A percentile compares a stretch with the other conserved stretches of the same genome.
phyloP scores from a whole-genome alignment of 30 jellyfish, hydroid and myxozoan genomes.

The Cassiopea xamachana region DNA sequence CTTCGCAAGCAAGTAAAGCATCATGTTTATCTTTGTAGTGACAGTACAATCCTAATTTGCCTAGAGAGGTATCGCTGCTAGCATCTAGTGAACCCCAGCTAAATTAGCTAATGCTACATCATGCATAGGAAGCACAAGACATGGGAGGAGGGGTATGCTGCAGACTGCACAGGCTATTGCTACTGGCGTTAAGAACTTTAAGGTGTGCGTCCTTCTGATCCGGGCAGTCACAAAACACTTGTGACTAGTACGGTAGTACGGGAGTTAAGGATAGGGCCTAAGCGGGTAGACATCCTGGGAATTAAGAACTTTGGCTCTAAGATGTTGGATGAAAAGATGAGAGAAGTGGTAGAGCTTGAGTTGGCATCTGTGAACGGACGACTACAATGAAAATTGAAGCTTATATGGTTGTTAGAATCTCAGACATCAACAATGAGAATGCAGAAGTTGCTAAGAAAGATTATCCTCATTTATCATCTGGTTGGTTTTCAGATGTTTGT shows the following conservation, averaged over 20 bases:
- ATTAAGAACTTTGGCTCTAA: constrained; percentile 45
- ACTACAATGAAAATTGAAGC: constrained; percentile 13
- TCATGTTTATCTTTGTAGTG: constrained; percentile 51
- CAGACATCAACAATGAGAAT: constrained; percentile 15
- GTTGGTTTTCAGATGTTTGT: constrained; percentile 22
- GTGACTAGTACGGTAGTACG: constrained; percentile 9
- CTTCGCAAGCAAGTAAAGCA: constrained; percentile 41
- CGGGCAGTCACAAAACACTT: constrained; percentile 50
- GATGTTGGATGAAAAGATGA: constrained; percentile 34
- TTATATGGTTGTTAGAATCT: constrained; percentile 37
- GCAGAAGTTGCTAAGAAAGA: constrained; percentile 14
- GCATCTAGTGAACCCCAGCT: not conserved
- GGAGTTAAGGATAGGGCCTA: constrained; percentile 23
- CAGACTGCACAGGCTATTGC: constrained; percentile 57
- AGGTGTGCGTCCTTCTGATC: constrained; percentile 41
- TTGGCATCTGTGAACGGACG: constrained; percentile 13
- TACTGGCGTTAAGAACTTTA: constrained; percentile 16
- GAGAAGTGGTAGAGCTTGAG: constrained; percentile 48
- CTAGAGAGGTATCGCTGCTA: not conserved
- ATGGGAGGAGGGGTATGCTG: constrained; percentile 67
- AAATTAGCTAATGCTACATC: constrained; percentile 29
- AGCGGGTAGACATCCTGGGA: constrained; percentile 17
- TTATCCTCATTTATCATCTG: constrained; percentile 1
- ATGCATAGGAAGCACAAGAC: constrained; percentile 28
- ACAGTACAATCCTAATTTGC: not conserved